These are phyloP conservation scores for Latrodectus geometricus DNA, from an alignment of 1,140 invertebrate species.

Conservation along the genomic window DNA sequence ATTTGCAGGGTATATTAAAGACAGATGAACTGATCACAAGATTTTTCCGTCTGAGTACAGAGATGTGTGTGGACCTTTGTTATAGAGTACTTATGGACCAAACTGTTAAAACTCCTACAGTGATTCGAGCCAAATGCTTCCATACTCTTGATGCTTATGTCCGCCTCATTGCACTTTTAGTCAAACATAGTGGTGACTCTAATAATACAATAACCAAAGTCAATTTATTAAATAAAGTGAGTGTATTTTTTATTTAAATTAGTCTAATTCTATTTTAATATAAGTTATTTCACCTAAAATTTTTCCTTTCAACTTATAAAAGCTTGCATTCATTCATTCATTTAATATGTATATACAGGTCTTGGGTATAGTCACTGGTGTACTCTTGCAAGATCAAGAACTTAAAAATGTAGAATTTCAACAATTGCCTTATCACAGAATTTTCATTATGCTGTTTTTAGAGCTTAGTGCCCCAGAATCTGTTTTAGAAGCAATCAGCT, in stretches of 20 bases:
- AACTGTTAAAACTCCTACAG: constrained; percentile 67
- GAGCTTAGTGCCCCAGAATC: constrained; percentile 95
- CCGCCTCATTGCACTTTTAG: constrained; percentile 90
- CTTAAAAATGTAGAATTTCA: constrained; percentile 87
- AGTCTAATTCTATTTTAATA: too few species aligned
- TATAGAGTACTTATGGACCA: constrained; percentile 78
- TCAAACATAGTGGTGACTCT: constrained; percentile 92
- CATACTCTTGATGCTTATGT: constrained; percentile 96
- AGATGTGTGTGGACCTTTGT: constrained; percentile 95
- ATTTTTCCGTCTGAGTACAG: constrained; percentile 96
- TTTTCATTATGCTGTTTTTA: constrained; percentile 97
- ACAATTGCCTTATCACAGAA: constrained; percentile 96
- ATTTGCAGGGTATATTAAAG: constrained; percentile 94
- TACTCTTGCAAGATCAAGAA: constrained; percentile 95
- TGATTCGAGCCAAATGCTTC: constrained; percentile 91
- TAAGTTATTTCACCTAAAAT: too few species aligned
- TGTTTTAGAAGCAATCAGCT: constrained; percentile 91
- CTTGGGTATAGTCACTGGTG: constrained; percentile 93
- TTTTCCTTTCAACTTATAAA: too few species aligned
- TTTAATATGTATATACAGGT: constrained; percentile 71
- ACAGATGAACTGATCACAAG: constrained; percentile 96
- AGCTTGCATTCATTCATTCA: not conserved
- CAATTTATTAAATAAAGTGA: constrained; percentile 94
- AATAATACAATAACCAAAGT: constrained; percentile 93
- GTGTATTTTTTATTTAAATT: not conserved